Evolutionary conservation across 2,888 invertebrate genomes (phyloP), one percentile per base, ranked within the genome.

Genomic region (Nebria brevicollis): DNA sequence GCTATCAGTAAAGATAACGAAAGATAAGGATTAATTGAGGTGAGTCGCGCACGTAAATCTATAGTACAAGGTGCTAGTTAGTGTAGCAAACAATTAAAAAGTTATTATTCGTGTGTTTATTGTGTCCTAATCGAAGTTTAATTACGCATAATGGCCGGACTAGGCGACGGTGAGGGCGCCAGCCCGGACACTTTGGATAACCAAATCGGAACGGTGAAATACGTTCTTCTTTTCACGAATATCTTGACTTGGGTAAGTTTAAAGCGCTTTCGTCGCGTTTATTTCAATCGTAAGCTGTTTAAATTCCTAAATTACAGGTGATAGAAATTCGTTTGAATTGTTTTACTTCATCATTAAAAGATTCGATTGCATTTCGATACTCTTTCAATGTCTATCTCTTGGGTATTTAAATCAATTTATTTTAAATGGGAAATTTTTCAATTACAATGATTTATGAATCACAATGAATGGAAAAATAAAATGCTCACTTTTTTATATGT

Each of bases 171-270:
- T 72, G 88, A 90, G 82, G 92, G 91, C 80, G 89, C 90, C 81
- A 90, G 90, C 2, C 90, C 90, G 42, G 93, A 93, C 86, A 79
- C 41, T 20, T 89, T 95, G 86, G 95, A 95, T 87, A 94, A 93
- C 84, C 94, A 94, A 87, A 95, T 96, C 86, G 94, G 93, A 83
- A 93, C 94, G 87, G 92, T 96, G 83, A 96, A 96, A 89, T 96
- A 95, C 89, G 94, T 94, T 73, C 90, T 96, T 83, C 94, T 96
- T 86, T 95, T 95, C 86, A 93, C 95, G 89, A 96, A 96, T 88
- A 92, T 95, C 77, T 91, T 96, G 77, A 89, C 94, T 86, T 95
- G 95, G 95, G 95, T 95, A 88, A 92, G 94, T 92, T 83, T 41
- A n/a, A 64, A 54, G 13, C 7, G 8, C 54, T 11, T 54, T 54